phyloP scores from a whole-genome alignment of 2,797 vertebrate genomes.

The Paratrypauchen microcephalus region DNA sequence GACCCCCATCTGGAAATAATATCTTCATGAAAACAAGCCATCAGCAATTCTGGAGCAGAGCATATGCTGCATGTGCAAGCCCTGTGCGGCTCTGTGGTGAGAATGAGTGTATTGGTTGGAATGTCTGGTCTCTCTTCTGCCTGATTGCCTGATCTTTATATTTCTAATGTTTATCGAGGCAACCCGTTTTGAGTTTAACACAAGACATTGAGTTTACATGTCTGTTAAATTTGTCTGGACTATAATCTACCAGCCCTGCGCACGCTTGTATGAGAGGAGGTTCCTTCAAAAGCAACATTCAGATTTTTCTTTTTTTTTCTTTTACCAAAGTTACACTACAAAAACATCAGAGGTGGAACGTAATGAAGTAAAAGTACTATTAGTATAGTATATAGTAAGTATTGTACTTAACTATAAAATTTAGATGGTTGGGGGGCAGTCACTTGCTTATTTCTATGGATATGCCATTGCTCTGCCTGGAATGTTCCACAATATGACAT shows the following conservation, averaged over 20 bases:
- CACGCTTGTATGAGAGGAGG: background rate
- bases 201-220: too few relatives aligned
- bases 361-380: too few relatives aligned
- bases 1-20: conserved; percentile 85
- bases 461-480: too few relatives aligned
- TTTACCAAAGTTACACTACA: background rate
- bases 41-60: conserved; percentile 73
- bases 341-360: background rate
- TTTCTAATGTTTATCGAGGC: background rate
- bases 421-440: too few relatives aligned
- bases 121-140: background rate
- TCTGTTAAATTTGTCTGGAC: too few relatives aligned
- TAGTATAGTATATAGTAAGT: too few relatives aligned
- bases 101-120: conserved; percentile 3
- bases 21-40: conserved; percentile 79
- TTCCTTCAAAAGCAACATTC: background rate
- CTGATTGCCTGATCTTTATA: background rate
- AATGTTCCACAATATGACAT: too few relatives aligned
- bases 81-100: conserved; percentile 24
- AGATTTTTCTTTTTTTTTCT: too few relatives aligned
- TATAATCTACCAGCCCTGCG: too few relatives aligned
- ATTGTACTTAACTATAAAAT: too few relatives aligned
- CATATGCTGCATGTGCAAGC: conserved; percentile 25
- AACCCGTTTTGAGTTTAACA: background rate
- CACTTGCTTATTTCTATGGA: too few relatives aligned